Percentiles rank a stretch among this genome's conserved stretches.
These are phyloP conservation scores for Dasysyrphus albostriatus DNA, from an alignment of 2,888 invertebrate species.

Conservation along the genomic window DNA sequence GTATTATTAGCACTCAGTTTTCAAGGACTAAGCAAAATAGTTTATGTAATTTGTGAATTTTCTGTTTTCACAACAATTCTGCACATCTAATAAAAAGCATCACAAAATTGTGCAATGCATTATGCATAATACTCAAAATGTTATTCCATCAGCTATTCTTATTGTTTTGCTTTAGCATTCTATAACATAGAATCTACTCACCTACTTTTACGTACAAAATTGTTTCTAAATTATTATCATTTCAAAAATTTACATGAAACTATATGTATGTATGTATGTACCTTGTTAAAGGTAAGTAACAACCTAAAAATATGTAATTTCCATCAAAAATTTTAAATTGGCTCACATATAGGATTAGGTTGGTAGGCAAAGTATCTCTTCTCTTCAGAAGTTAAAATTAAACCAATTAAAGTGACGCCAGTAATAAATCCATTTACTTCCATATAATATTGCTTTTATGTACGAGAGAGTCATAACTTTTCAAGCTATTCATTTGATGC, in stretches of 20 bases:
- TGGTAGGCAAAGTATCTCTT: not conserved
- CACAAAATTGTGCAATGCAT: too few species aligned
- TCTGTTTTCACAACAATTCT: too few species aligned
- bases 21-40: too few species aligned
- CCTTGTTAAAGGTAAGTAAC: too few species aligned
- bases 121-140: not conserved
- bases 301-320: slow-evolving; percentile 3
- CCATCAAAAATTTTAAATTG: slow-evolving; percentile 10
- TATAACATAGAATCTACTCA: not conserved
- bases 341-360: not conserved
- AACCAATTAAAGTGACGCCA: slow-evolving; percentile 50
- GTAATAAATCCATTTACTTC: slow-evolving; percentile 55
- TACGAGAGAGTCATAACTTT: slow-evolving; percentile 26
- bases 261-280: not conserved
- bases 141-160: not conserved
- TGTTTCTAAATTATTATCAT: slow-evolving; percentile 15
- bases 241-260: not conserved
- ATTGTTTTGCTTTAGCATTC: too few species aligned
- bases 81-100: too few species aligned
- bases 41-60: too few species aligned
- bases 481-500: slow-evolving; percentile 11
- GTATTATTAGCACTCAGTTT: too few species aligned
- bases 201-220: not conserved
- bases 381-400: slow-evolving; percentile 33
- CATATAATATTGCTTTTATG: slow-evolving; percentile 6